Evolutionary conservation across 2,797 vertebrate genomes (phyloP).

Genomic region (Bradypodion ventrale): DNA sequence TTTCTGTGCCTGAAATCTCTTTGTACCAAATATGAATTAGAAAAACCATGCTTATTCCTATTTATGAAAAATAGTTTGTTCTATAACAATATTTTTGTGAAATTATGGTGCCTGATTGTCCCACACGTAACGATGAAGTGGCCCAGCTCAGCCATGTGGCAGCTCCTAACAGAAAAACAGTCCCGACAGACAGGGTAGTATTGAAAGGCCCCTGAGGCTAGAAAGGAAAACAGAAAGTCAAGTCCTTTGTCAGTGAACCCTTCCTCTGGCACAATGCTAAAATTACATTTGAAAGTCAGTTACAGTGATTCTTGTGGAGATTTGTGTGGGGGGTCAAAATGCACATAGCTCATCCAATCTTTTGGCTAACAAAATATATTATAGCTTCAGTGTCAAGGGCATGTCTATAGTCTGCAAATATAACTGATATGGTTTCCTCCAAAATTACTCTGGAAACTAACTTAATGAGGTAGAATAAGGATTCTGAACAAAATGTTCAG

Average conservation of each 20-base stretch:
- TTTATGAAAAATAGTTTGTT: too few relatives aligned
- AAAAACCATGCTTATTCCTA: too few relatives aligned
- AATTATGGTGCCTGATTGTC: too few relatives aligned
- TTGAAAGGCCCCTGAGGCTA: constrained; percentile 18
- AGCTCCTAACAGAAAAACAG: neutral
- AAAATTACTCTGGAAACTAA: neutral
- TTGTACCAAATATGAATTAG: too few relatives aligned
- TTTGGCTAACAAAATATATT: neutral
- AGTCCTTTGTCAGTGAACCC: neutral
- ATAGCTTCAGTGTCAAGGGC: neutral
- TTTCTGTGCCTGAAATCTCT: too few relatives aligned
- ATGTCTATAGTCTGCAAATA: neutral
- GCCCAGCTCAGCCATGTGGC: neutral
- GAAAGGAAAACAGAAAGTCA: constrained; percentile 24
- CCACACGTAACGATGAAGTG: too few relatives aligned
- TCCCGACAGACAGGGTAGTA: neutral
- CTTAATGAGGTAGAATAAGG: neutral
- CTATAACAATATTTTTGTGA: too few relatives aligned
- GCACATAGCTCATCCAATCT: neutral
- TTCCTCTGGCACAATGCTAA: constrained; percentile 11
- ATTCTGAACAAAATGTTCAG: neutral
- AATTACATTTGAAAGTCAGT: constrained; percentile 22
- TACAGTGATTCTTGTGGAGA: constrained; percentile 1
- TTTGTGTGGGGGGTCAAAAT: constrained; percentile 13
- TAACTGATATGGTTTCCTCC: neutral